Evolutionary conservation across 2,888 invertebrate species (phyloP), one percentile per base, ranked within the genome.

Genomic region (Thecocarcelia acutangulata): DNA sequence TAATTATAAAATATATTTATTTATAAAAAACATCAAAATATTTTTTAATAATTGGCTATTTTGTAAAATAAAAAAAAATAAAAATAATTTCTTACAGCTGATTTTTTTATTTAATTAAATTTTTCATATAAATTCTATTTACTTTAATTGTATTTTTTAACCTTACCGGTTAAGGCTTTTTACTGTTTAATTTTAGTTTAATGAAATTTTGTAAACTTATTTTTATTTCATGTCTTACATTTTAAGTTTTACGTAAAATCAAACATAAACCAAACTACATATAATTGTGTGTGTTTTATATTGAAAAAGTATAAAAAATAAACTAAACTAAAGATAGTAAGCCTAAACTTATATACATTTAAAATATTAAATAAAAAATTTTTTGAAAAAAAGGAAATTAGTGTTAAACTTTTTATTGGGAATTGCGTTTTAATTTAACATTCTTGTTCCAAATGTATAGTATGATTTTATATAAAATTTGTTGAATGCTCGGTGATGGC

Each of bases 271-370:
- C 48, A 72, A 70, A 78, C 77, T 70, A 73, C 54, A 73, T 73
- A 54, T 63, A 73, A 76, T 66, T 69, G 46, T 77, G 66, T 76
- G 70, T 70, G 69, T 76, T 28, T 81, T 76, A 64, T 81, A 73
- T 74, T 77, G 63, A 69, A 77, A 64, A 68, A 77, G 58, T 81
- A 80, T 74, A 58, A 46, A n/a, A 68, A 81, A 68, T 72, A 81
- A 77, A 73, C 13, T 42, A 68, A 75, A 66, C 54, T 77, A 68
- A 69, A 21, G 44, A 76, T 77, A 77, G 81, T 77, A 63, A 81
- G 73, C 73, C 80, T 81, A 81, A 82, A 75, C 79, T 75, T 79
- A 74, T 79, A 83, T 68, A 79, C 79, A 79, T 75, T 82, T 74
- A 70, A 74, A 78, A 82, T 75, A 82, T 81, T 56, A 66, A 70